Conservation (phyloP, 2,113 vertebrate genomes). For the Fulica atra region DNA sequence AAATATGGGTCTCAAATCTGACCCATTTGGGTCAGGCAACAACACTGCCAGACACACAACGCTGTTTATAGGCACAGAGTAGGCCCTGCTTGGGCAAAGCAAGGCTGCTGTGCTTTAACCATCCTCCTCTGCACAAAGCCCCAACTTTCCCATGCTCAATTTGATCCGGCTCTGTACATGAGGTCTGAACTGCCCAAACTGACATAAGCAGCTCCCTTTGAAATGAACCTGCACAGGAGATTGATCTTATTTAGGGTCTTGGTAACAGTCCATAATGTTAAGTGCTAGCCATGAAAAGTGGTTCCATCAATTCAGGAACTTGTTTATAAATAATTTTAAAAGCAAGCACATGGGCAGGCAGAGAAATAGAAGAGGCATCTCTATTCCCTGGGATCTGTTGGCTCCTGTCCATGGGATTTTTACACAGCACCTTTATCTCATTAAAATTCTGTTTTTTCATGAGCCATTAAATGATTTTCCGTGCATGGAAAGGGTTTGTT, state of each 20-base stretch:
- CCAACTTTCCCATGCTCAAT: background rate
- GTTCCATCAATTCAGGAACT: background rate
- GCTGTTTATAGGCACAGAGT: background rate
- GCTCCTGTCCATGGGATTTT: conserved; percentile 15
- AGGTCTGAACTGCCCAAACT: background rate
- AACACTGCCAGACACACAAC: background rate
- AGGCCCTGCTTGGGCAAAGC: background rate
- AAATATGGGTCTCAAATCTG: background rate
- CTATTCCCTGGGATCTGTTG: background rate
- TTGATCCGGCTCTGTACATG: background rate
- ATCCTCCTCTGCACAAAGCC: background rate
- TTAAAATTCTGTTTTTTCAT: conserved; percentile 17
- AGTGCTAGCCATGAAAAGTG: background rate
- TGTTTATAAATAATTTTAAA: conserved; percentile 24
- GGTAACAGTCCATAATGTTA: background rate
- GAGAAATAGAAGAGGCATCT: background rate
- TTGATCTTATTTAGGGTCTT: background rate
- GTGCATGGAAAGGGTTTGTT: background rate
- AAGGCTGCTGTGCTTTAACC: background rate
- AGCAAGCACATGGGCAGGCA: background rate
- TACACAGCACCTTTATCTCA: conserved; percentile 36
- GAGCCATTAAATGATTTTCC: conserved; percentile 31
- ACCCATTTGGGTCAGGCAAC: background rate
- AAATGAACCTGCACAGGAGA: background rate
- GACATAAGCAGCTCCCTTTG: background rate